These are phyloP conservation scores for Noctuana brunneofusca DNA, from an alignment of 2,888 invertebrate species.

Conservation along the genomic window DNA sequence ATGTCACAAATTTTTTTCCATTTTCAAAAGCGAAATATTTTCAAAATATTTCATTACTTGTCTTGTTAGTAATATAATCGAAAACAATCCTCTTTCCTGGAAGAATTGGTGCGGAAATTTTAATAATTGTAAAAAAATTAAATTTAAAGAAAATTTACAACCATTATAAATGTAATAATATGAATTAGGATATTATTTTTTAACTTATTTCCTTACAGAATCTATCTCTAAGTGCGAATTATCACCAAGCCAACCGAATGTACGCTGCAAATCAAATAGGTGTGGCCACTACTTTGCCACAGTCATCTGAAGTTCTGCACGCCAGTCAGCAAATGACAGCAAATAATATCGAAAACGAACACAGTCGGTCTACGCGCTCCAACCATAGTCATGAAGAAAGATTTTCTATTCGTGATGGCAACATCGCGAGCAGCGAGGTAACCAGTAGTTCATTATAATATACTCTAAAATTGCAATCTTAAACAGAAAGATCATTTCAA, in stretches of 20 bases:
- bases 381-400: constrained; percentile 67
- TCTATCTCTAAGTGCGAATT: constrained; percentile 59
- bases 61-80: too few species aligned
- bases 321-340: constrained; percentile 49
- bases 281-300: constrained; percentile 75
- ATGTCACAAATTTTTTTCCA: too few species aligned
- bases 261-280: constrained; percentile 77
- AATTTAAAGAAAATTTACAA: too few species aligned
- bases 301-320: constrained; percentile 57
- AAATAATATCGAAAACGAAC: constrained; percentile 56
- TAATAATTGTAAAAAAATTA: too few species aligned
- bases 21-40: too few species aligned
- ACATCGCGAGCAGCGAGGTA: constrained; percentile 45
- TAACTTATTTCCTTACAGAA: constrained; percentile 50
- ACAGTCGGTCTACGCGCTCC: constrained; percentile 54
- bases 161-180: too few species aligned
- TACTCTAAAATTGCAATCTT: neutral
- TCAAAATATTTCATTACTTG: too few species aligned
- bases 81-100: too few species aligned
- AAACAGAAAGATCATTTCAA: neutral
- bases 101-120: too few species aligned
- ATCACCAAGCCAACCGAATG: constrained; percentile 65
- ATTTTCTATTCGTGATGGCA: constrained; percentile 51
- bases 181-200: too few species aligned
- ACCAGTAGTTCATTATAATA: constrained; percentile 6